Evolutionary conservation across 2,797 vertebrate genomes (phyloP).

Genomic region (Etheostoma perlongum): DNA sequence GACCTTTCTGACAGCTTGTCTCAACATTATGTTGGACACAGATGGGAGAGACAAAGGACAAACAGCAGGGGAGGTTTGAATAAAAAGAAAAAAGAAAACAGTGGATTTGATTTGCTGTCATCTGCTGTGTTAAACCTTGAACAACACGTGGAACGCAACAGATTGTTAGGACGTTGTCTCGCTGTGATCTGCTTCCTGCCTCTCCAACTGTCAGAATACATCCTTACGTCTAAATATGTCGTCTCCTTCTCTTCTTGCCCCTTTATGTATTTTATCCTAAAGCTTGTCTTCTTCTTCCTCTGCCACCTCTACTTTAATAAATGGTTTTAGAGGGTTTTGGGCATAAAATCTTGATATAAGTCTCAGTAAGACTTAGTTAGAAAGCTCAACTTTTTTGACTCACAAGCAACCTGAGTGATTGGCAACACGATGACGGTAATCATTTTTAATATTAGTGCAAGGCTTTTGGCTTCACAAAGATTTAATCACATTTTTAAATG

Average conservation of each 20-base stretch:
- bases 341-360: background rate
- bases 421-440: too few relatives aligned
- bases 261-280: background rate
- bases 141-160: constrained; percentile 9
- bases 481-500: constrained; percentile 2
- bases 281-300: background rate
- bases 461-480: background rate
- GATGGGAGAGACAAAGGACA: constrained; percentile 53
- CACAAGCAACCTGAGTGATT: background rate
- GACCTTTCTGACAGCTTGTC: constrained; percentile 63
- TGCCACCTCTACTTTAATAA: background rate
- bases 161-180: constrained; percentile 18
- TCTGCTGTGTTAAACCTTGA: constrained; percentile 22
- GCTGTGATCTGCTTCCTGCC: background rate
- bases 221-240: background rate
- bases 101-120: constrained; percentile 40
- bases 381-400: background rate
- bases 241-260: background rate
- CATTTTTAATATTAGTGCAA: background rate
- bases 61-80: constrained; percentile 39
- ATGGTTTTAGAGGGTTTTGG: too few relatives aligned
- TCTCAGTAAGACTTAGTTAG: too few relatives aligned
- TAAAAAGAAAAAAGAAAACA: constrained; percentile 7
- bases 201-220: background rate
- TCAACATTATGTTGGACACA: constrained; percentile 57